Conservation (phyloP, 2,888 invertebrate species). For the Drosophila sordidula region DNA sequence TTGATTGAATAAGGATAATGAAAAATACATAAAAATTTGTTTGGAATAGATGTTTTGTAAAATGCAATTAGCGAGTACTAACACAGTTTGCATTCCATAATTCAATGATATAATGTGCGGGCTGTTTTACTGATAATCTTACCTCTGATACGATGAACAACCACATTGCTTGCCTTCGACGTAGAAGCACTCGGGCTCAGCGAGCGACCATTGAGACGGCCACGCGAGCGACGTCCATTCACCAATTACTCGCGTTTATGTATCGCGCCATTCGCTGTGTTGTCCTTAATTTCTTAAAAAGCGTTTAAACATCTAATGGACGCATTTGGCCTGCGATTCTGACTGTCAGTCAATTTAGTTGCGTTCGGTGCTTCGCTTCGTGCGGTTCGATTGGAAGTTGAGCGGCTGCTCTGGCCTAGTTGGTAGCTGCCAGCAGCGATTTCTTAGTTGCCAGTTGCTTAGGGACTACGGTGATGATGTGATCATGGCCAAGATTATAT, state of each 20-base stretch:
- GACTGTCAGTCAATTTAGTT: slow-evolving; percentile 70
- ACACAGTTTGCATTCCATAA: no score
- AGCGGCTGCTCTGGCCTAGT: slow-evolving; percentile 1
- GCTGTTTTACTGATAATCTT: neutral
- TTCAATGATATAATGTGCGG: neutral
- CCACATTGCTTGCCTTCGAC: neutral
- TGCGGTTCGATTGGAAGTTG: slow-evolving; percentile 60
- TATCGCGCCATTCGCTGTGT: slow-evolving; percentile 61
- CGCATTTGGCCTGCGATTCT: slow-evolving; percentile 66
- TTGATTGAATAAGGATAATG: no score
- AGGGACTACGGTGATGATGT: slow-evolving; percentile 36
- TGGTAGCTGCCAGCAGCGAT: slow-evolving; percentile 9
- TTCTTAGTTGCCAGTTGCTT: slow-evolving; percentile 1
- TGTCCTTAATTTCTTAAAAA: slow-evolving; percentile 80
- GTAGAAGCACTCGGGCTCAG: slow-evolving; percentile 25
- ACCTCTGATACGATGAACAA: neutral
- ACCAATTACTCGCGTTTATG: slow-evolving; percentile 74
- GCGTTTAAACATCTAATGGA: slow-evolving; percentile 80
- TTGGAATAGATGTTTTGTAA: no score
- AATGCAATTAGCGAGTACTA: no score
- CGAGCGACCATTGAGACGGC: slow-evolving; percentile 2
- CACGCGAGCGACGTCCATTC: slow-evolving; percentile 56
- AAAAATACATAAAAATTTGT: no score
- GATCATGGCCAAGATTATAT: slow-evolving; percentile 91
- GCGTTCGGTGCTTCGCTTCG: slow-evolving; percentile 72